Base-by-base conservation (phyloP, 2,888 invertebrate genomes). In the Hyles lineata region DNA sequence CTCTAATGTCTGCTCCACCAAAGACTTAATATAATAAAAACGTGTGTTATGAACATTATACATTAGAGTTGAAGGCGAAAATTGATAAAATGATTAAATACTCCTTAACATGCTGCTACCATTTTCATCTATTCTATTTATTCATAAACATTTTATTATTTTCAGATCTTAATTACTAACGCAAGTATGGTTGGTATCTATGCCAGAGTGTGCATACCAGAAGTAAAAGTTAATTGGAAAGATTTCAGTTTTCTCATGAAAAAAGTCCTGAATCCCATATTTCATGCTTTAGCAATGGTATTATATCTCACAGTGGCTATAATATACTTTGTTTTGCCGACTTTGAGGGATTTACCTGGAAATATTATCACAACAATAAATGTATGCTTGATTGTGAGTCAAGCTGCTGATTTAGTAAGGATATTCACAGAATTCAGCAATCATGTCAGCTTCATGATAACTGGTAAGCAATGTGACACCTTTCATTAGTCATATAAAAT, bases 281-380 rank as follows among this genome's bases (percentile, higher is more conserved):
- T 97, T 77, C 97, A 97, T 89, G 96, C 96, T 0, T 95, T 97
- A 71, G 95, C 97, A 19, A 96, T 98, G 81, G 92, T 96, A 67
- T 95, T 97, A 77, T 96, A 97, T 79, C 89, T 98, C 72, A 87
- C 96, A 19, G 96, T 97, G 58, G 97, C 98, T 7, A 96, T 98
- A 67, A 96, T 98, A 76, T 98, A 98, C 85, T 98, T 98, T 89
- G 96, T 98, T 59, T 91, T 98, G 85, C 98, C 98, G 19, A 97
- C 98, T 71, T 90, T 98, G 73, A 93, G 97, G 85, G 98, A 98
- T 92, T 94, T 98, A 70, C 96, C 97, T 55, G 98, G 98, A 3
- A 98, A 98, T 87, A 98, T 98, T 77, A 96, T 98, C 74, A 97
- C 98, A 1, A 98, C 97, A 69, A 96, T 98, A 85, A 96, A 96